Evolutionary conservation across 1,140 invertebrate species (phyloP), one percentile per base, ranked within the genome.

Genomic region (Drosophila kikkawai): DNA sequence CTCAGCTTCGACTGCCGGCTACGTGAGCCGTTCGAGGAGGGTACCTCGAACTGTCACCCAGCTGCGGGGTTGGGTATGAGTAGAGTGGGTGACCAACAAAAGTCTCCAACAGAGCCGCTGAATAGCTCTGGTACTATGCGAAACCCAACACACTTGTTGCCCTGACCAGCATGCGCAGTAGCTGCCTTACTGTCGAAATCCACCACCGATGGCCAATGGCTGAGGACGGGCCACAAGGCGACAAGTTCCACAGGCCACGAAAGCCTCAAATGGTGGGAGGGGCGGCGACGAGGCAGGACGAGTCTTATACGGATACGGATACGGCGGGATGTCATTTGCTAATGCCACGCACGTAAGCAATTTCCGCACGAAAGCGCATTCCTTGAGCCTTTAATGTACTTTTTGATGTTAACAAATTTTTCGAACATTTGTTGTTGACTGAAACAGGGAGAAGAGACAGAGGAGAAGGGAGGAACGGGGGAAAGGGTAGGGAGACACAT

Each of bases 401-500:
- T 88, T 88, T 90, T 88, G 85, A 88, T 88, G 85, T 88, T 88
- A 88, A 88, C 85, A 88, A 88, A 88, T 88, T 88, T 87, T 88
- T 90, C 61, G 76, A 90, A 90, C 85, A 88, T 88, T 88, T 88
- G 79, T 85, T 87, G 76, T 78, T 88, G 71, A 75, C 80, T 87
- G 67, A 77, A 56, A 22, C 34, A 11, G 57, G 44, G 41, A 26
- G 59, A 12, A 12, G 11, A 29, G 22, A 39, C 41, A 48, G 11
- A 42, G 37, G 15, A 36, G 44, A 47, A 26, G 17, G 26, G 26
- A 42, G 34, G 22, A 22, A 22, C 22, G 22, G 51, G 15, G 57
- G 29, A 26, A 32, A 11, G 29, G 15, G 11, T 17, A 32, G 29
- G 34, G 5, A 58, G 47, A 32, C 50, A 41, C 37, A 45, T 60